Evolutionary conservation across 2,888 invertebrate genomes (phyloP), one percentile per base, ranked within the genome.

Genomic region (Apotomis turbidana): DNA sequence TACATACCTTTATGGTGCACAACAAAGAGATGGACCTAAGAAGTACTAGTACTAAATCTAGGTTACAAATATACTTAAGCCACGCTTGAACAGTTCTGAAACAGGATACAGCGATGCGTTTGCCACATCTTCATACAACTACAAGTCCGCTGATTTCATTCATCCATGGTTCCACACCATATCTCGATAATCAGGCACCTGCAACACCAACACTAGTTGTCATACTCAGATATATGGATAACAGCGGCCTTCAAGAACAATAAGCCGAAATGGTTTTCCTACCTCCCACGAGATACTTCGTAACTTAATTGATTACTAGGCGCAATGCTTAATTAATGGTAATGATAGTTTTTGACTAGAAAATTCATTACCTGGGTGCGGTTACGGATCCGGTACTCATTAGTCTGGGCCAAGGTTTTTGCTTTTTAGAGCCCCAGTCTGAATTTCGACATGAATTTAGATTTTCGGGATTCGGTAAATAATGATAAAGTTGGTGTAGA

Each of bases 231-330:
- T 71, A 55, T 63, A 74, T 68, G 41, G 57, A 75, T 74, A 67
- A 60, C 74, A 49, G 58, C 64, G 78, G 70, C 85, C 85, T 85
- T 83, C 79, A 44, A 77, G 78, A 63, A 81, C 79, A 85, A 84
- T 82, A 77, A 80, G 81, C 79, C 71, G 76, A 81, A 82, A 81
- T 77, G 67, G 74, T 79, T 63, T 74, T 77, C 78, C 77, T 78
- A 63, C 68, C 69, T 69, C 73, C 73, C 70, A 73, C 73, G 64
- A 61, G 46, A 59, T 62, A 72, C 54, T 52, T 64, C 44, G 5
- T 54, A 60, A 55, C 13, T 68, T 63, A 68, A 72, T 72, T 72
- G 72, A 72, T 72, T 68, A 72, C 57, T 52, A 36, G 44, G 68
- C 13, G 46, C 61, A 57, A 51, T 63, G 68, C 52, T 63, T 72